Evolutionary conservation across 2,888 invertebrate species (phyloP), one percentile per base, ranked within the genome.

Genomic region (Bellardia bayeri): DNA sequence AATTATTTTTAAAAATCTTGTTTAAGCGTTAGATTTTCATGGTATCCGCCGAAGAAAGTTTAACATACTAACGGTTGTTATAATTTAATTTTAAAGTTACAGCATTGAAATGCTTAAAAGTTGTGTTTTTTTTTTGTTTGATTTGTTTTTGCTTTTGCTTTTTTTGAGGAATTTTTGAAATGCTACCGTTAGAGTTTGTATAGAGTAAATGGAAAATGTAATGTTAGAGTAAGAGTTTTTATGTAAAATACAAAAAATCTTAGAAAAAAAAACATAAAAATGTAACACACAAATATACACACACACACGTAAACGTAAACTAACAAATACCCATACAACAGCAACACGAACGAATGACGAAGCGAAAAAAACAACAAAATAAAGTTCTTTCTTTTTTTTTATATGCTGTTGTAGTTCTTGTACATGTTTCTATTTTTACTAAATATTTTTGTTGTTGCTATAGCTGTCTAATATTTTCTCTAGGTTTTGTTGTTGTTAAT

Each of bases 181-280:
- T 85, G 85, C 85, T 85, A 87, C 87, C 87, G 87, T 87, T 87
- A 85, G 83, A 88, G 82, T 81, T 86, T 71, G 71, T 71, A 78
- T 61, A 82, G 76, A 85, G 68, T 81, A 72, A 85, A 78, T 82
- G 81, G 72, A 78, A 80, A 85, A 85, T 85, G 85, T 85, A 72
- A 85, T 85, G 69, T 79, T 85, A 87, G 78, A 85, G 87, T 84
- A 87, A 85, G 84, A 87, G 87, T 79, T 82, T 86, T 82, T 85
- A 85, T 85, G 79, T 85, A 74, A 75, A 74, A 80, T 49, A 68
- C 42, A 66, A 54, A 54, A 68, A 75, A 45, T 54, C 7, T n/a
- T 11, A 54, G 13, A 78, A 71, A 71, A 68, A 78, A 71, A 71
- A 68, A 68, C 64, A 74, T 45, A 30, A 71, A 69, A 45, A 23